phyloP scores from a whole-genome alignment of 2,797 vertebrate genomes.

The Danio albolineatus region DNA sequence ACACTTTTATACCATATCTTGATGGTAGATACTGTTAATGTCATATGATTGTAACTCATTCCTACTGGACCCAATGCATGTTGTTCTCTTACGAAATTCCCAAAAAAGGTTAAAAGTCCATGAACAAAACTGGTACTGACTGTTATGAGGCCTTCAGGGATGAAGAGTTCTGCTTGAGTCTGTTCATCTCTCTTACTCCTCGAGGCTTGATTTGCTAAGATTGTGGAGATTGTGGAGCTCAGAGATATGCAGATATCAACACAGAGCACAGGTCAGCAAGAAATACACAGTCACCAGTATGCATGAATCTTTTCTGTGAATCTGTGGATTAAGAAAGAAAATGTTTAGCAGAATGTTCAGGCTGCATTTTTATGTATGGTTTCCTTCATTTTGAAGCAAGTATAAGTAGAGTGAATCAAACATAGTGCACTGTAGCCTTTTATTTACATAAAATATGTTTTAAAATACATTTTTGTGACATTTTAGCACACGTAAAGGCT shows the following conservation, averaged over 20 bases:
- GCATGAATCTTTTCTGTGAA: neutral
- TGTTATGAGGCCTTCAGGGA: neutral
- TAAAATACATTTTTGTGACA: too few species aligned
- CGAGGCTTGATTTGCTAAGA: neutral
- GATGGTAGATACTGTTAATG: neutral
- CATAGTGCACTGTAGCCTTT: too few species aligned
- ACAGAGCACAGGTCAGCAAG: neutral
- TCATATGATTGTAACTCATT: slow-evolving; percentile 13
- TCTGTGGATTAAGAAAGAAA: too few species aligned
- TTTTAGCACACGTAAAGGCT: too few species aligned
- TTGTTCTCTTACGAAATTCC: neutral
- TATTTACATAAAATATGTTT: too few species aligned
- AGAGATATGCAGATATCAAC: neutral
- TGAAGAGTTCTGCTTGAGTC: neutral
- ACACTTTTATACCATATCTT: too few species aligned
- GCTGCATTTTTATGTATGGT: too few species aligned
- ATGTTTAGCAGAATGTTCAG: too few species aligned
- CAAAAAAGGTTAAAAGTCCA: neutral
- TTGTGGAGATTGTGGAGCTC: neutral
- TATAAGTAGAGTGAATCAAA: too few species aligned
- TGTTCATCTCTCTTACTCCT: too few species aligned
- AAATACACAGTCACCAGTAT: neutral
- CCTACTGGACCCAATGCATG: neutral
- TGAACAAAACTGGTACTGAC: neutral
- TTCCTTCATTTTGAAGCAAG: too few species aligned